Evolutionary conservation across 1,140 invertebrate species (phyloP).

Genomic region (Octopus sinensis): DNA sequence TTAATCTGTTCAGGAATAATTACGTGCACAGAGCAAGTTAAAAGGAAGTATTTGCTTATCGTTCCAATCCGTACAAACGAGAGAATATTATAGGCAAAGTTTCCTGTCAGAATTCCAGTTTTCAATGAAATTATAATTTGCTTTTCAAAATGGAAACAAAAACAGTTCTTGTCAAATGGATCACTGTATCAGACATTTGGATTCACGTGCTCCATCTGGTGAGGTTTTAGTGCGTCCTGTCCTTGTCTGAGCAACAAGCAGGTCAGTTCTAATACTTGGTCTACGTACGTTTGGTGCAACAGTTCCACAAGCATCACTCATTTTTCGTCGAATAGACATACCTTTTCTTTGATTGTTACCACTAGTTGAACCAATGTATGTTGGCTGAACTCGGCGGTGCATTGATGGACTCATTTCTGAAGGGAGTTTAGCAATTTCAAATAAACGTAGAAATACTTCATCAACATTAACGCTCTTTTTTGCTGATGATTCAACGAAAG

Average conservation of each 20-base stretch:
- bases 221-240: conserved; percentile 23
- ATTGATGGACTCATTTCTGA: conserved; percentile 85
- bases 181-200: conserved; percentile 34
- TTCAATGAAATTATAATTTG: background rate
- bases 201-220: conserved; percentile 13
- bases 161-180: background rate
- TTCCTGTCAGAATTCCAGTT: background rate
- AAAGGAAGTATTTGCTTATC: background rate
- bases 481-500: conserved; percentile 78
- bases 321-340: conserved; percentile 72
- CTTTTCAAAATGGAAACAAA: background rate
- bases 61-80: background rate
- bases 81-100: background rate
- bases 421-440: conserved; percentile 75
- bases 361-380: conserved; percentile 36
- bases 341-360: conserved; percentile 56
- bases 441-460: conserved; percentile 77
- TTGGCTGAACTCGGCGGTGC: conserved; percentile 62
- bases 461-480: conserved; percentile 76
- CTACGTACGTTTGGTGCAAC: conserved; percentile 78
- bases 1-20: background rate
- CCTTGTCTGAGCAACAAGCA: conserved; percentile 75
- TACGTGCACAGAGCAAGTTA: background rate
- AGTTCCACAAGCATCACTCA: conserved; percentile 80
- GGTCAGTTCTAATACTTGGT: conserved; percentile 79